Conservation (phyloP, 2,113 vertebrate species). For the Cheirogaleus medius region DNA sequence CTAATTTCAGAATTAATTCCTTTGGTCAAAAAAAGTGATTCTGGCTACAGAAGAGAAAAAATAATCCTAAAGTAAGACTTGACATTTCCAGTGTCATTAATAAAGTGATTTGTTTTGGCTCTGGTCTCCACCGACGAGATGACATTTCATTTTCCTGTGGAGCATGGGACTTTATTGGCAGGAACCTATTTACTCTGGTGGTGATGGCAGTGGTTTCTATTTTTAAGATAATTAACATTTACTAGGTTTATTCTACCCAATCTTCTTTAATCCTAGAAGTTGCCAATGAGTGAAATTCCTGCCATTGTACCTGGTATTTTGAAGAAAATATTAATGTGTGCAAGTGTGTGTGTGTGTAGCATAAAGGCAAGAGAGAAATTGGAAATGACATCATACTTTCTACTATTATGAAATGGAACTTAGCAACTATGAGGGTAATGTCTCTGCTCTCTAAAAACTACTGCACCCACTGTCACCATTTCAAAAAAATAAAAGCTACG, state of each 20-base stretch:
- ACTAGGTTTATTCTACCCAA: not conserved
- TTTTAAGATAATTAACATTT: not conserved
- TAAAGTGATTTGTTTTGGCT: not conserved
- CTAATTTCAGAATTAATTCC: constrained; percentile 22
- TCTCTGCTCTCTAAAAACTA: not conserved
- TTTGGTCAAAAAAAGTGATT: not conserved
- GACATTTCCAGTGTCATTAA: not conserved
- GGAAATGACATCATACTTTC: not conserved
- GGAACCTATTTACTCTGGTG: not conserved
- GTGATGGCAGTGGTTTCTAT: not conserved
- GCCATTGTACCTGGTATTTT: not conserved
- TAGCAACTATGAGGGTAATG: not conserved
- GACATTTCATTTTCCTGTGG: not conserved
- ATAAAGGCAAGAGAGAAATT: not conserved
- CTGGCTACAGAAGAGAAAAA: not conserved
- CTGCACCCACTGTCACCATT: not conserved
- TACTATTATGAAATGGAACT: not conserved
- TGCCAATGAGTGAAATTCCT: not conserved
- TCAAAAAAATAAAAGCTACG: not conserved
- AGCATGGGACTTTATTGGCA: not conserved
- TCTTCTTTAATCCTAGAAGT: not conserved
- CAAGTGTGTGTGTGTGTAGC: not conserved
- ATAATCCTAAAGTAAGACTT: not conserved
- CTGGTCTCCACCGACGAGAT: not conserved
- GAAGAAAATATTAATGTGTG: not conserved